Evolutionary conservation across 2,888 invertebrate genomes (phyloP).

Genomic region (Xestia c-nigrum): DNA sequence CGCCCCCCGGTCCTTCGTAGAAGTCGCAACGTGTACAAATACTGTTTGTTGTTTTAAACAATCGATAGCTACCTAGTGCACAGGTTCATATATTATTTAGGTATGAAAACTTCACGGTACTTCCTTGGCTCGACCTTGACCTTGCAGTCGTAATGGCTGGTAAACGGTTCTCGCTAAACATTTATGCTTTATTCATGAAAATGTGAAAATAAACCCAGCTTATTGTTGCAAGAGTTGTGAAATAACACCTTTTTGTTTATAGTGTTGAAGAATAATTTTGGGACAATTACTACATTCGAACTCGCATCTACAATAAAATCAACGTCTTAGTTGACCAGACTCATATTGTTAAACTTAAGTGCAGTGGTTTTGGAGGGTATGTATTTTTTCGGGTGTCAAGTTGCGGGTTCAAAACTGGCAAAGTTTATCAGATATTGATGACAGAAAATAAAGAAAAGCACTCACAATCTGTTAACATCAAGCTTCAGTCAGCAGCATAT

Average conservation of each 20-base stretch:
- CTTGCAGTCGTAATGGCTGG: neutral
- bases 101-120: neutral
- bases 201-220: neutral
- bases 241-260: neutral
- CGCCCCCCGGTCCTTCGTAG: too few relatives aligned
- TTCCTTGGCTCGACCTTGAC: neutral
- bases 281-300: neutral
- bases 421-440: neutral
- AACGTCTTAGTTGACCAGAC: neutral
- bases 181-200: neutral
- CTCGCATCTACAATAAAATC: neutral
- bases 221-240: neutral
- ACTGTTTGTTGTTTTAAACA: neutral
- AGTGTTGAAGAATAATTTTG: neutral
- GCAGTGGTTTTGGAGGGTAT: neutral
- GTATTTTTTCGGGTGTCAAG: neutral
- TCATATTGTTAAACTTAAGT: neutral
- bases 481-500: neutral
- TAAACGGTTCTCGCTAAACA: neutral
- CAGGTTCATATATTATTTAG: slow-evolving; percentile 13
- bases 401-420: neutral
- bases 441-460: neutral
- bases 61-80: slow-evolving; percentile 25
- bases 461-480: neutral
- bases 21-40: neutral